These are phyloP conservation scores for Drosophila orena DNA, from an alignment of 1,140 invertebrate genomes.

Conservation along the genomic window DNA sequence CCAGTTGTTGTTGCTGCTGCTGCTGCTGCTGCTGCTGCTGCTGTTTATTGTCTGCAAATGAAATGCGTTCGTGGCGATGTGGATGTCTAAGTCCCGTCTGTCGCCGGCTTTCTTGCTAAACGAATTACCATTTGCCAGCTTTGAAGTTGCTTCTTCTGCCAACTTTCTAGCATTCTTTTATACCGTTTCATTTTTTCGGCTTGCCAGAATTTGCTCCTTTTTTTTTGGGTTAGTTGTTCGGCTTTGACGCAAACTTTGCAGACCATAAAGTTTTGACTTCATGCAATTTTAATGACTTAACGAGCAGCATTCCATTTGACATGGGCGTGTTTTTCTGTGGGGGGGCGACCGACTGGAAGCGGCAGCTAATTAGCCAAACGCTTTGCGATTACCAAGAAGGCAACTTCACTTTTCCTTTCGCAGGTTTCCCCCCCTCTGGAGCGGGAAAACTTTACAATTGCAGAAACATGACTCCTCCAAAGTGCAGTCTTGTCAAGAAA, in stretches of 20 bases:
- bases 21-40: conserved; percentile 12
- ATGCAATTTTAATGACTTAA: conserved; percentile 82
- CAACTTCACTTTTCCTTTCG: conserved; percentile 66
- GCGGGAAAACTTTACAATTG: conserved; percentile 9
- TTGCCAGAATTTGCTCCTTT: conserved; percentile 23
- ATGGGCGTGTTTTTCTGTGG: conserved; percentile 48
- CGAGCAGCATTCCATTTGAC: conserved; percentile 71
- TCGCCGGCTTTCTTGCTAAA: conserved; percentile 66
- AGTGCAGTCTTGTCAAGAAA: neutral
- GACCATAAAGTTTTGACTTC: conserved; percentile 83
- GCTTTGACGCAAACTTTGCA: conserved; percentile 81
- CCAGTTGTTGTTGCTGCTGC: conserved; percentile 43
- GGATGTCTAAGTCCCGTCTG: conserved; percentile 32
- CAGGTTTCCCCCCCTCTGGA: neutral
- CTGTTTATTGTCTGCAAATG: conserved; percentile 78
- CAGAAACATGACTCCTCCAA: conserved; percentile 15
- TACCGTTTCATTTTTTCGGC: conserved; percentile 31
- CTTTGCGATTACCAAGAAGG: conserved; percentile 64
- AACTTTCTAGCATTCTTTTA: conserved; percentile 28
- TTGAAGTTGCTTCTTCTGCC: conserved; percentile 63
- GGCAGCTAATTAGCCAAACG: conserved; percentile 77
- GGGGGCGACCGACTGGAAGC: conserved; percentile 38
- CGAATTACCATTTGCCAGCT: conserved; percentile 77
- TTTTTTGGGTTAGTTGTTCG: conserved; percentile 51
- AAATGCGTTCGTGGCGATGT: conserved; percentile 56